These are phyloP conservation scores for Leistus spinibarbis DNA, from an alignment of 2,888 invertebrate genomes.

Conservation along the genomic window DNA sequence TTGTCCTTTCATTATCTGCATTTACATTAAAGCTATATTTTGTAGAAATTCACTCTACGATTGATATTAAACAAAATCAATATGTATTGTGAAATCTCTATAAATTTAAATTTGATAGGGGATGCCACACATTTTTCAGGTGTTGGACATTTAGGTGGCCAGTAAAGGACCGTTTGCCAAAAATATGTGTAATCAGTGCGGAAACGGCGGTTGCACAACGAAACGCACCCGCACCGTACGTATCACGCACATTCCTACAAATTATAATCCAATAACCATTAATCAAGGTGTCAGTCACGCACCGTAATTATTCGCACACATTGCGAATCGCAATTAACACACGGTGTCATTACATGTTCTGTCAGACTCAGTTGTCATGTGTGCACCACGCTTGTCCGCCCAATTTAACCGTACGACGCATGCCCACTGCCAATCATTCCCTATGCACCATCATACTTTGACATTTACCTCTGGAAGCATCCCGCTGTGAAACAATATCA, in stretches of 20 bases:
- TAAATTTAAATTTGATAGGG: no score
- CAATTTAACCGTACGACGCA: background rate
- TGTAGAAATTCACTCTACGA: no score
- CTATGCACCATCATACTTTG: no score
- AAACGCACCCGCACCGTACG: constrained; percentile 5
- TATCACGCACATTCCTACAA: constrained; percentile 29
- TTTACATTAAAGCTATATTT: no score
- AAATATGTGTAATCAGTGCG: background rate
- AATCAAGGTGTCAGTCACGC: constrained; percentile 37
- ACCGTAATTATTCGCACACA: constrained; percentile 35
- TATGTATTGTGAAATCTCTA: no score
- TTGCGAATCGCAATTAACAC: constrained; percentile 37
- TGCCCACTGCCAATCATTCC: no score
- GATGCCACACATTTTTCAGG: no score
- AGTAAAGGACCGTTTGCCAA: background rate
- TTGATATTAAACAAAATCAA: no score
- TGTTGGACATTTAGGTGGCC: no score
- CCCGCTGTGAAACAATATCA: no score
- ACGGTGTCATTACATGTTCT: constrained; percentile 35
- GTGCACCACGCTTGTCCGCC: background rate
- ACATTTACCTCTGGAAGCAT: no score
- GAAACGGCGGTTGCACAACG: background rate
- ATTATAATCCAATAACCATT: constrained; percentile 36
- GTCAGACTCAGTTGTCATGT: constrained; percentile 15
- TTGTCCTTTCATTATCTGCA: no score